Percentiles rank a stretch among this genome's conserved stretches.
Conservation (phyloP, 2,888 invertebrate species). For the Drosophila testacea region DNA sequence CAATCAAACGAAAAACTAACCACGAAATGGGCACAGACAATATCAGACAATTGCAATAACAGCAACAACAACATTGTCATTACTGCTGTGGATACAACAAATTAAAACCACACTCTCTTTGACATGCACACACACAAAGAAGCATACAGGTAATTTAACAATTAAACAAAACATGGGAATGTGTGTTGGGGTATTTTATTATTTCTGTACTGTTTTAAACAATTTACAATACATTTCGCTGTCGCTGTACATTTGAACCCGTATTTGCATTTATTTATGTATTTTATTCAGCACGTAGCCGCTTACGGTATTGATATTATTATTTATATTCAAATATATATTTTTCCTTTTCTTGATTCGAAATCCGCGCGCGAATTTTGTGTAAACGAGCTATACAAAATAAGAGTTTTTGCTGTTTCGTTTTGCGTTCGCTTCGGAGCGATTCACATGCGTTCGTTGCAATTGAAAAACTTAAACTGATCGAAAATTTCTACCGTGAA, state of each 20-base stretch:
- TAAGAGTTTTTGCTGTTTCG: slow-evolving; percentile 53
- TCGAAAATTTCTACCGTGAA: slow-evolving; percentile 84
- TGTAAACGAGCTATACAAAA: slow-evolving; percentile 33
- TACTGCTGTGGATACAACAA: slow-evolving; percentile 48
- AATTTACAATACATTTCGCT: slow-evolving; percentile 57
- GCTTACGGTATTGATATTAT: slow-evolving; percentile 19
- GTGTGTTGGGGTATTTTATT: slow-evolving; percentile 37
- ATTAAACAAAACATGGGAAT: slow-evolving; percentile 53
- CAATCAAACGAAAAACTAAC: slow-evolving; percentile 41
- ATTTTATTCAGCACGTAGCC: slow-evolving; percentile 44
- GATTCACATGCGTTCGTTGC: slow-evolving; percentile 82
- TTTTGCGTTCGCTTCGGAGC: slow-evolving; percentile 58
- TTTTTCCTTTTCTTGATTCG: slow-evolving; percentile 24
- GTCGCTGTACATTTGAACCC: slow-evolving; percentile 61
- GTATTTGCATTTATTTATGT: slow-evolving; percentile 51
- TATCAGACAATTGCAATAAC: slow-evolving; percentile 42
- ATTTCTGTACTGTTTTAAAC: slow-evolving; percentile 48
- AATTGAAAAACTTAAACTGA: slow-evolving; percentile 85
- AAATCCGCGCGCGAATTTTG: slow-evolving; percentile 50
- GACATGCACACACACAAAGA: slow-evolving; percentile 18
- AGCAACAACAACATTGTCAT: slow-evolving; percentile 24
- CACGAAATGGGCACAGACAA: slow-evolving; percentile 48
- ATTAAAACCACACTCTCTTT: slow-evolving; percentile 53
- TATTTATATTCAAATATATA: slow-evolving; percentile 11
- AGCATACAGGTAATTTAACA: slow-evolving; percentile 47